Evolutionary conservation across 2,888 invertebrate genomes (phyloP).

Genomic region (Prostheceraeus crozeri): DNA sequence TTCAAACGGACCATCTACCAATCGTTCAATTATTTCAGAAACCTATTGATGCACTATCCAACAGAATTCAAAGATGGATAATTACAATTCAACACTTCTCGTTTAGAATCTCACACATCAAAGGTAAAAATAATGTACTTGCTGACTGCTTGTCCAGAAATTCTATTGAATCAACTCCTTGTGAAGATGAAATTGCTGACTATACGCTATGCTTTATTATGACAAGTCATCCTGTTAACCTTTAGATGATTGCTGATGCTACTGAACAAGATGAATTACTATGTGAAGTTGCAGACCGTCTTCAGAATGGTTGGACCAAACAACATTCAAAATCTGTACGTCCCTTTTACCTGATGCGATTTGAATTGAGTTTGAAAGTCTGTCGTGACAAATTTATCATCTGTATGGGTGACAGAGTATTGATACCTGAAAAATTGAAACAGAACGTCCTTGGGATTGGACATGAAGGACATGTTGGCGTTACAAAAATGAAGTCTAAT

Average conservation of each 20-base stretch:
- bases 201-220: slow-evolving; percentile 5
- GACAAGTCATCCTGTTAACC: slow-evolving; percentile 1
- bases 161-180: neutral
- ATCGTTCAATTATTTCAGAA: slow-evolving; percentile 11
- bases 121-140: slow-evolving; percentile 5
- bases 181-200: neutral
- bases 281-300: neutral
- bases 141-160: slow-evolving; percentile 2
- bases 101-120: neutral
- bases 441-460: too few species aligned
- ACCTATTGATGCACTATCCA: slow-evolving; percentile 4
- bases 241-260: neutral
- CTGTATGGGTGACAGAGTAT: too few species aligned
- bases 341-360: too few species aligned
- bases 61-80: slow-evolving; percentile 8
- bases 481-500: slow-evolving; percentile 16
- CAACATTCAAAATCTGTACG: too few species aligned
- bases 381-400: too few species aligned
- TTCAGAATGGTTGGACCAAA: neutral
- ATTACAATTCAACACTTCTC: slow-evolving; percentile 10
- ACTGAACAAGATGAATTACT: neutral
- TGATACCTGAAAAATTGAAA: too few species aligned
- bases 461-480: slow-evolving; percentile 14
- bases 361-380: too few species aligned
- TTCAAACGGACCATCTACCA: slow-evolving; percentile 7